Percentiles rank a stretch among this genome's conserved stretches.
These are phyloP conservation scores for Poeciliopsis turneri DNA, from an alignment of 2,797 vertebrate genomes.

Conservation along the genomic window DNA sequence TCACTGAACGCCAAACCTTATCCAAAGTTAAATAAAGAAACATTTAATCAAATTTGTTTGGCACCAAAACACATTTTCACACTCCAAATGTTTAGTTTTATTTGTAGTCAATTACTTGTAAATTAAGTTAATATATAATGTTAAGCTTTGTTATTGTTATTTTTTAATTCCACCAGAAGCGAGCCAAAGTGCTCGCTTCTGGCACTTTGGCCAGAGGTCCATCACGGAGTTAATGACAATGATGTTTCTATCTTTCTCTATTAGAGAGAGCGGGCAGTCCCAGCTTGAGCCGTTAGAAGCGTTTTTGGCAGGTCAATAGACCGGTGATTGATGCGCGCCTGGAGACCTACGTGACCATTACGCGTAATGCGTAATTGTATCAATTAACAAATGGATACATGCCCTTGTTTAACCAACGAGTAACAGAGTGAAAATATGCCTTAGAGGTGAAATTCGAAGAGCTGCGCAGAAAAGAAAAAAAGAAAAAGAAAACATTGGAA, in stretches of 20 bases:
- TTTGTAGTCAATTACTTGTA: conserved; percentile 29
- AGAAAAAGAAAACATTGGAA: conserved; percentile 69
- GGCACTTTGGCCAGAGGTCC: conserved; percentile 74
- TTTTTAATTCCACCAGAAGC: conserved; percentile 37
- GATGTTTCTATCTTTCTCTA: conserved; percentile 79
- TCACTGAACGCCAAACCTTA: conserved; percentile 13
- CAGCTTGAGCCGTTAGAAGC: conserved; percentile 68
- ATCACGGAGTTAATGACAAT: conserved; percentile 75
- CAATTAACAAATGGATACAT: conserved; percentile 91
- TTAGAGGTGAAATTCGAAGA: conserved; percentile 79
- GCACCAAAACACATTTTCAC: background rate
- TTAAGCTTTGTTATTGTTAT: conserved; percentile 5
- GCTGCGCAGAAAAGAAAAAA: conserved; percentile 52
- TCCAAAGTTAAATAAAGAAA: background rate
- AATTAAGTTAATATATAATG: conserved; percentile 5
- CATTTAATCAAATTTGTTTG: background rate
- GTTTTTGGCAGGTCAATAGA: conserved; percentile 84
- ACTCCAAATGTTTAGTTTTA: conserved; percentile 4
- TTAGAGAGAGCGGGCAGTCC: conserved; percentile 75
- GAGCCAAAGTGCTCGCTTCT: conserved; percentile 44
- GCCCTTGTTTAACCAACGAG: conserved; percentile 85
- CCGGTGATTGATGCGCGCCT: conserved; percentile 86
- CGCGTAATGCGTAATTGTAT: conserved; percentile 87
- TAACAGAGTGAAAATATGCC: conserved; percentile 80
- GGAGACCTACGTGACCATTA: conserved; percentile 85